A percentile compares a stretch with the other conserved stretches of the same genome.
Conservation (phyloP, 2,797 vertebrate genomes). For the Bradypodion pumilum region DNA sequence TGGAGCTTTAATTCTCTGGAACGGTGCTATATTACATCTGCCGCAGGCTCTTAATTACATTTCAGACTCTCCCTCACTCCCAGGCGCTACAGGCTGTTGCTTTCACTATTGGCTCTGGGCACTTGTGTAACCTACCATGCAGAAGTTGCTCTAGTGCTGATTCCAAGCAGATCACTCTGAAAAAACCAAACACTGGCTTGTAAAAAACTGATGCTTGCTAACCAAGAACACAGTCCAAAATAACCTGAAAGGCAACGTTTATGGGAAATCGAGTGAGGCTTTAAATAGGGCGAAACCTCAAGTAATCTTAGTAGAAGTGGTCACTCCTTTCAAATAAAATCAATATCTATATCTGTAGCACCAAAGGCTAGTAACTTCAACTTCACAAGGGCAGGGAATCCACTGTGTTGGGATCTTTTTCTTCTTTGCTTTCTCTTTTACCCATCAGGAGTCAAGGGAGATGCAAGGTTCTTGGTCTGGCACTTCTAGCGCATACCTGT, state of each 20-base stretch:
- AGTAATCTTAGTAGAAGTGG: not conserved
- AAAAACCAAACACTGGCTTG: not conserved
- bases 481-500: no score
- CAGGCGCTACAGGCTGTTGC: slow-evolving; percentile 12
- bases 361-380: no score
- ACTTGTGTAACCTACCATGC: slow-evolving; percentile 10
- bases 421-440: no score
- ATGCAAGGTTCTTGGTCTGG: no score
- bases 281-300: not conserved
- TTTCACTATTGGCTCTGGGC: slow-evolving; percentile 15
- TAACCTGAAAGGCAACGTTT: not conserved
- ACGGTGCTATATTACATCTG: not conserved
- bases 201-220: not conserved
- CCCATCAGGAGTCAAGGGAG: no score
- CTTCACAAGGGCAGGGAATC: no score
- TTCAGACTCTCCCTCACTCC: slow-evolving; percentile 5
- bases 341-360: no score
- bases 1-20: slow-evolving; percentile 29
- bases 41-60: slow-evolving; percentile 5
- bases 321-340: no score
- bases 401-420: no score
- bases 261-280: rapidly evolving
- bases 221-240: not conserved
- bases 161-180: not conserved
- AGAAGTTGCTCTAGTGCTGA: slow-evolving; percentile 24